Conservation (phyloP, 2,797 vertebrate species). For the Lindbergichthys nudifrons region DNA sequence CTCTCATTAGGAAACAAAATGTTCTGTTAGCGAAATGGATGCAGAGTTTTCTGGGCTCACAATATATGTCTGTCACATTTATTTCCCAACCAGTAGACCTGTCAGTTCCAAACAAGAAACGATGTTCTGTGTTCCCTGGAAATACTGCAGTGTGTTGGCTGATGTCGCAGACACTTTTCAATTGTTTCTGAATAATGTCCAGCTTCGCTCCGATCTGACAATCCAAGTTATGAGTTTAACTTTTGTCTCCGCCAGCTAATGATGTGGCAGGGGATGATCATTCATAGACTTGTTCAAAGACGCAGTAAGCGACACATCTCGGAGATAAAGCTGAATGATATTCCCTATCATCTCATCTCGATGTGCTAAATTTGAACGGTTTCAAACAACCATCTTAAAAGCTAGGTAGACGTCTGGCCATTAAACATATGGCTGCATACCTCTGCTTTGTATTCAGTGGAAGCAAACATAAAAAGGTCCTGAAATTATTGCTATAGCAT, state of each 20-base stretch:
- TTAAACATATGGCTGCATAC: slow-evolving; percentile 54
- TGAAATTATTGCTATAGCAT: slow-evolving; percentile 56
- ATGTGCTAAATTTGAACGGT: slow-evolving; percentile 28
- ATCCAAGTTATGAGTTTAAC: slow-evolving; percentile 51
- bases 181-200: slow-evolving; percentile 47
- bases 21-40: slow-evolving; percentile 35
- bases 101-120: slow-evolving; percentile 57
- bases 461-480: slow-evolving; percentile 47
- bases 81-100: slow-evolving; percentile 30
- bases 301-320: slow-evolving; percentile 29
- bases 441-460: slow-evolving; percentile 40
- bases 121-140: slow-evolving; percentile 38
- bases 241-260: slow-evolving; percentile 49
- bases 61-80: slow-evolving; percentile 54
- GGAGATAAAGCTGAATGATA: slow-evolving; percentile 47
- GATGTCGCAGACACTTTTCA: slow-evolving; percentile 26
- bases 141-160: slow-evolving; percentile 41
- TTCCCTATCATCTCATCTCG: slow-evolving; percentile 37
- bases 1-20: slow-evolving; percentile 38
- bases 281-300: slow-evolving; percentile 48
- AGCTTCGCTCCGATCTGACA: slow-evolving; percentile 45
- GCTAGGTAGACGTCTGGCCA: slow-evolving; percentile 4
- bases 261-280: slow-evolving; percentile 45
- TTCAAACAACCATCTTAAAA: slow-evolving; percentile 41
- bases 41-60: slow-evolving; percentile 29